phyloP scores from a whole-genome alignment of 2,888 invertebrate species.

The Entomobrya multifasciata region DNA sequence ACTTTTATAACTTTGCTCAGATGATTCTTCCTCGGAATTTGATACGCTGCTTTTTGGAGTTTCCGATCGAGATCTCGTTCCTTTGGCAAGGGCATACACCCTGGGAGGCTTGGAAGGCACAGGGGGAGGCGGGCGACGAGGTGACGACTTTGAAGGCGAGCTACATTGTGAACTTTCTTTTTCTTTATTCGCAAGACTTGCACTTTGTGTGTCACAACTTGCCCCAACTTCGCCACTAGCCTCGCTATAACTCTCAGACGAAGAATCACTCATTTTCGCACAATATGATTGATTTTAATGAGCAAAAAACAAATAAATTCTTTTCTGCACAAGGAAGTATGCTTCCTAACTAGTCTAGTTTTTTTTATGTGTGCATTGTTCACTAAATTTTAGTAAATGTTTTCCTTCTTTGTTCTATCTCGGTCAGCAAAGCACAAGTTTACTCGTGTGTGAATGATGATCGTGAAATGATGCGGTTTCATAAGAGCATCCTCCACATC shows the following conservation, averaged over 20 bases:
- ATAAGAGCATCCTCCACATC: too few species aligned
- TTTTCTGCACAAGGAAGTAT: not conserved
- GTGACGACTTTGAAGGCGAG: not conserved
- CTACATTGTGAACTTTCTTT: not conserved
- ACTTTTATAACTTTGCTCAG: slow-evolving; percentile 34
- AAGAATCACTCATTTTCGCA: slow-evolving; percentile 24
- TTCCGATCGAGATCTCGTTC: not conserved
- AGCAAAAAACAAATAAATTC: not conserved
- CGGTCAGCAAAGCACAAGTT: too few species aligned
- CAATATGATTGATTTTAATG: not conserved
- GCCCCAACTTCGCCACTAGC: slow-evolving; percentile 33
- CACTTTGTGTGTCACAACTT: not conserved
- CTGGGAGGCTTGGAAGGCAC: slow-evolving; percentile 64
- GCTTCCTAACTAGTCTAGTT: not conserved
- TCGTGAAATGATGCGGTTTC: too few species aligned
- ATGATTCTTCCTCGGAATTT: slow-evolving; percentile 5
- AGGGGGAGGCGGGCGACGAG: slow-evolving; percentile 60
- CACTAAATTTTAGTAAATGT: too few species aligned
- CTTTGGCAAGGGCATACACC: slow-evolving; percentile 28
- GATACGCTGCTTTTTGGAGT: slow-evolving; percentile 20
- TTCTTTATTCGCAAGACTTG: too few species aligned
- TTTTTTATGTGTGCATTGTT: not conserved
- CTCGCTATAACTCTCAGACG: slow-evolving; percentile 15
- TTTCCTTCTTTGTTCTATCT: too few species aligned
- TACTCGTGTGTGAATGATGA: too few species aligned